Evolutionary conservation across 53 echinoderm and acorn worm species (phyloP), one percentile per base, ranked within the genome.

Genomic region (Holothuria leucospilota): DNA sequence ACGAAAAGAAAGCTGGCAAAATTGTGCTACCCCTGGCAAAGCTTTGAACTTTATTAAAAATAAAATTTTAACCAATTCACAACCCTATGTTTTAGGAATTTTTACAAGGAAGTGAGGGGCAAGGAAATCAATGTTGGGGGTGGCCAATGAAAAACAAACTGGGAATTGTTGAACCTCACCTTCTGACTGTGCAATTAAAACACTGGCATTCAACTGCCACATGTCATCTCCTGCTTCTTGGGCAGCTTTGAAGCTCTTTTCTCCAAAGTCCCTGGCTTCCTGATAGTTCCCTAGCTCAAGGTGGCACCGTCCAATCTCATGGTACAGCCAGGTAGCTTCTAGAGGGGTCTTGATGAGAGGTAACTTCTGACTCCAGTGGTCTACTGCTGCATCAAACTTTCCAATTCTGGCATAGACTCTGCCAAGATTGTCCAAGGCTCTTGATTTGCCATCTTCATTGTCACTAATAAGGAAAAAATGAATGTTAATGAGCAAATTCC

Each of bases 141-240:
- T 46, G 46, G 46, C 46, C 8, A 46, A 46, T 8, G 46, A 46
- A 11, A 46, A 56, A 56, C 8, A 56, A 56, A 56, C 18, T 16
- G 49, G 18, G 56, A 56, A 2, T 13, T 13, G 5, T 9, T 56
- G 56, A 16, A 16, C 56, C 90, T 56, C 74, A 98, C 98, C 99
- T 87, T 98, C 93, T 18, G 99, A 92, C 67, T 98, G 99, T 39
- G 95, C 95, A 61, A 98, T 95, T 29, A 98, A 87, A 8, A 95
- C 99, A 68, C 99, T 95, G 8, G 99, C 99, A 51, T 98, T 98
- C 29, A 98, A 81, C 77, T 98, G 99, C 99, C 95, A 98, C 63
- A 98, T 93, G 60, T 98, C 92, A 60, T 98, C 99, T 39, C 90
- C 94, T 10, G 95, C 95, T 40, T 95, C 95, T 69, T 95, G 90